Conservation (phyloP, 2,113 vertebrate species). For the Hypomesus transpacificus region DNA sequence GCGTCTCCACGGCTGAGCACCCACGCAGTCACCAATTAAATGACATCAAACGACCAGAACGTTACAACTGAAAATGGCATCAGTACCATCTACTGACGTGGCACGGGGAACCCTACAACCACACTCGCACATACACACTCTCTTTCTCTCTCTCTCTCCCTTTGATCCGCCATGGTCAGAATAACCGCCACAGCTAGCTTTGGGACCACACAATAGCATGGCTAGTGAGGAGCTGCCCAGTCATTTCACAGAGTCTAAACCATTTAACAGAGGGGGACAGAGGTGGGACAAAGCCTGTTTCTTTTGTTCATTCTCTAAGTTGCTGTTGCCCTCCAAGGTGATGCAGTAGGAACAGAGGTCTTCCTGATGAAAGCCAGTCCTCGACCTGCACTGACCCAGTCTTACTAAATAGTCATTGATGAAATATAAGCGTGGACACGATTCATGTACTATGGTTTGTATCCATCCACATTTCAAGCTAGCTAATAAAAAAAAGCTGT, state of each 20-base stretch:
- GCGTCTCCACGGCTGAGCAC: constrained; percentile 12
- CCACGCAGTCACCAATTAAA: constrained; percentile 34
- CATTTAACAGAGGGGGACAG: not conserved
- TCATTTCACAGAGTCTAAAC: not conserved
- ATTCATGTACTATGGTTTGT: not conserved
- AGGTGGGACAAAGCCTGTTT: not conserved
- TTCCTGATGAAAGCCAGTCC: constrained; percentile 20
- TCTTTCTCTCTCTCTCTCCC: too few species aligned
- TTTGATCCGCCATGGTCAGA: not conserved
- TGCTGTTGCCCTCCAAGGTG: not conserved
- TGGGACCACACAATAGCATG: not conserved
- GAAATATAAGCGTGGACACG: not conserved
- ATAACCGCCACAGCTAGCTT: not conserved
- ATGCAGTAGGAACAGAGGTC: constrained; percentile 5
- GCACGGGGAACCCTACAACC: not conserved
- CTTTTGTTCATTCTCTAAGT: constrained; percentile 4
- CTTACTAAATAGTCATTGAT: not conserved
- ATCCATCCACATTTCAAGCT: not conserved
- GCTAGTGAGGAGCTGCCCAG: not conserved
- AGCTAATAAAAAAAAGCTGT: not conserved
- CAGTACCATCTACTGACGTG: not conserved
- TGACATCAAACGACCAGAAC: constrained; percentile 22
- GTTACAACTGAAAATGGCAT: not conserved
- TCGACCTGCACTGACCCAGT: not conserved
- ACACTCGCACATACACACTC: not conserved